phyloP scores from a whole-genome alignment of 2,797 vertebrate species.

The Pipistrellus nathusii region DNA sequence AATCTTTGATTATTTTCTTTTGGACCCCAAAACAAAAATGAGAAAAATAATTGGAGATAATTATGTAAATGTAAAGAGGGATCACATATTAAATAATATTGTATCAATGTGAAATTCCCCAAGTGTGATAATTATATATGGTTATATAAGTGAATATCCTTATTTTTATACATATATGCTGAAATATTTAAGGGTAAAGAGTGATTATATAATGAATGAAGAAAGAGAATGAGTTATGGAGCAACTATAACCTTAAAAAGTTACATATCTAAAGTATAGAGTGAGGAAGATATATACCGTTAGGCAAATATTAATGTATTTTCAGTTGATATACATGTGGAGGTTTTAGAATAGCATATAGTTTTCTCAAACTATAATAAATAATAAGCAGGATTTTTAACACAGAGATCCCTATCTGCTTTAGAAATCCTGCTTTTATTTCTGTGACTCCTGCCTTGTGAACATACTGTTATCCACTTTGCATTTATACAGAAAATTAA shows the following conservation, averaged over 20 bases:
- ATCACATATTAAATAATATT: background rate
- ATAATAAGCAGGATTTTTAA: conserved; percentile 24
- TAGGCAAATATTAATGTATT: conserved; percentile 25
- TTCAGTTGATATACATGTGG: background rate
- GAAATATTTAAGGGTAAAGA: background rate
- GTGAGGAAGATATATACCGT: background rate
- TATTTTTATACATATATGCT: background rate
- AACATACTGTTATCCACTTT: background rate
- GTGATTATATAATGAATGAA: background rate
- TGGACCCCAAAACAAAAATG: background rate
- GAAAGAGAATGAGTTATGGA: background rate
- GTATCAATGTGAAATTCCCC: background rate
- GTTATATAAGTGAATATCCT: background rate
- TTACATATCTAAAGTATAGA: too few species aligned
- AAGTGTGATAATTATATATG: background rate
- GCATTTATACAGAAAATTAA: background rate
- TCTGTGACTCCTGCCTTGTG: background rate
- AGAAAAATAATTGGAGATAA: background rate
- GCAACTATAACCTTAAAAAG: background rate
- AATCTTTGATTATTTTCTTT: conserved; percentile 9
- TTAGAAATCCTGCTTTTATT: conserved; percentile 30
- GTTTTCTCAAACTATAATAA: conserved; percentile 37
- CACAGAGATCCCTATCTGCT: background rate
- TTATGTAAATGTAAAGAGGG: conserved; percentile 7
- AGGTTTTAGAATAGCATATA: background rate